Percentiles rank a stretch among this genome's conserved stretches.
These are phyloP conservation scores for Phyllotis vaccarum DNA, from an alignment of 2,797 vertebrate species.

Conservation along the genomic window DNA sequence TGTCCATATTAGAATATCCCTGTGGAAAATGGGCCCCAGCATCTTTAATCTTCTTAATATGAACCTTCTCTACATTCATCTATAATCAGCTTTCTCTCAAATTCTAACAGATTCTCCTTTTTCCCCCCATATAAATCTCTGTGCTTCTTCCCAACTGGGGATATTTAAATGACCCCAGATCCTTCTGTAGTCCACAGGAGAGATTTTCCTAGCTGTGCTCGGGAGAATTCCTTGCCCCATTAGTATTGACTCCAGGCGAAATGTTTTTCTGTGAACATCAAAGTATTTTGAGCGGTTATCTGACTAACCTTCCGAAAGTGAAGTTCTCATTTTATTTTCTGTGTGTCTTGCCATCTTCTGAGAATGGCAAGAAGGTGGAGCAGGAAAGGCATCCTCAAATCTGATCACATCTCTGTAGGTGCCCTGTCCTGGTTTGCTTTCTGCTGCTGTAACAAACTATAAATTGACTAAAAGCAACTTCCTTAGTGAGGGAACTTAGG, in stretches of 20 bases:
- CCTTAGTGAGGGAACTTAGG: neutral
- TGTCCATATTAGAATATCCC: constrained; percentile 80
- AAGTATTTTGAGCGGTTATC: constrained; percentile 73
- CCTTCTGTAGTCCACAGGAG: constrained; percentile 69
- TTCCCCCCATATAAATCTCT: constrained; percentile 68
- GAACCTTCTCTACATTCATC: constrained; percentile 81
- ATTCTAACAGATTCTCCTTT: constrained; percentile 84
- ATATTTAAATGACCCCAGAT: constrained; percentile 85
- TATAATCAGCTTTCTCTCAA: constrained; percentile 85
- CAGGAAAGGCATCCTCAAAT: neutral
- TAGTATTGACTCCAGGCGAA: constrained; percentile 76
- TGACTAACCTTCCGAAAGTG: neutral
- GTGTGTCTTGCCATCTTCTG: neutral
- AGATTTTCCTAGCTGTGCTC: constrained; percentile 80
- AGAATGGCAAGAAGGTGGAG: neutral
- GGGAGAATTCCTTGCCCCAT: constrained; percentile 78
- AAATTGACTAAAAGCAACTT: neutral
- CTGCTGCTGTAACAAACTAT: neutral
- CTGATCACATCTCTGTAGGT: too few species aligned
- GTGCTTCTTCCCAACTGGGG: constrained; percentile 82
- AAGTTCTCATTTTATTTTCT: neutral
- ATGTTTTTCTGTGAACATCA: constrained; percentile 80
- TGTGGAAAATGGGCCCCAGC: constrained; percentile 77
- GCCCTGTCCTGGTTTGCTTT: neutral
- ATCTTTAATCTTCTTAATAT: constrained; percentile 87